Conservation (phyloP, 2,888 invertebrate species). For the Microctonus hyperodae region DNA sequence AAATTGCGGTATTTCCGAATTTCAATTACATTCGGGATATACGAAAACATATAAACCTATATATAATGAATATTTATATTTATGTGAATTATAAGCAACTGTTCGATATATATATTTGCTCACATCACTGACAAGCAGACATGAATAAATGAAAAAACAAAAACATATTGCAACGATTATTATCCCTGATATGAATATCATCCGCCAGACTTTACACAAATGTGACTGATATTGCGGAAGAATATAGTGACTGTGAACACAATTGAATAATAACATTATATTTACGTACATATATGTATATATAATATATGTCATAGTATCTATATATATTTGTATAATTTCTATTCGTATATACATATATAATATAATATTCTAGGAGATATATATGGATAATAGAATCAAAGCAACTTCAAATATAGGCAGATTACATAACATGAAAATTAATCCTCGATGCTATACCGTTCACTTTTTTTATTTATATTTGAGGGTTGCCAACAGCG, state of each 20-base stretch:
- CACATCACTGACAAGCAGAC: constrained; percentile 16
- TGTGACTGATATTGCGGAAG: constrained; percentile 30
- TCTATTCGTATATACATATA: neutral
- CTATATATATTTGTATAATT: neutral
- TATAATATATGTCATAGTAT: neutral
- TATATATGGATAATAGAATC: no score
- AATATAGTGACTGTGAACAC: neutral
- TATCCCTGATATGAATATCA: constrained; percentile 39
- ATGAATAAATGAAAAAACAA: constrained; percentile 26
- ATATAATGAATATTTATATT: constrained; percentile 1
- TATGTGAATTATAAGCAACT: constrained; percentile 28
- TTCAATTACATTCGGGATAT: neutral
- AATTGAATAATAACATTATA: neutral
- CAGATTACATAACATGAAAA: neutral
- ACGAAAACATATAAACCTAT: neutral
- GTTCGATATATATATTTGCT: constrained; percentile 29
- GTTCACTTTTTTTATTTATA: neutral
- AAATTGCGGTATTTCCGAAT: neutral
- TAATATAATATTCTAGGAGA: neutral
- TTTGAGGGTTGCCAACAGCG: neutral
- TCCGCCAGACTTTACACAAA: constrained; percentile 49
- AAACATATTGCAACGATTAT: constrained; percentile 40
- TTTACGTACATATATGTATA: neutral
- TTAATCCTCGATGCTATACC: neutral
- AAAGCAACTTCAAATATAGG: neutral